phyloP scores from a whole-genome alignment of 2,113 vertebrate species.

The zebrafish (Danio rerio) region DNA sequence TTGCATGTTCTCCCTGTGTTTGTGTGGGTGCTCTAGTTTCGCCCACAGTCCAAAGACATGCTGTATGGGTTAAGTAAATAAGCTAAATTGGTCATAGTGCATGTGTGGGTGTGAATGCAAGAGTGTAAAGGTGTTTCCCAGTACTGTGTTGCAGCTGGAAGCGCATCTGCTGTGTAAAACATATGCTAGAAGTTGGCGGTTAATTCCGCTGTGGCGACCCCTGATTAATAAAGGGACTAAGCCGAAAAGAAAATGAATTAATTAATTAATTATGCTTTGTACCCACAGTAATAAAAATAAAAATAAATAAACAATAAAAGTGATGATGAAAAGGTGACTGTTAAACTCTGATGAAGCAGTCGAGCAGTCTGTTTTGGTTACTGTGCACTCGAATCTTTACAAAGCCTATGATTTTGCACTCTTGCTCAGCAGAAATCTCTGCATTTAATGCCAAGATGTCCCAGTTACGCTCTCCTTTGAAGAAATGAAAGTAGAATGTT shows the following conservation, averaged over 20 bases:
- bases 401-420: constrained; percentile 26
- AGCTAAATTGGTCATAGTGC: not conserved
- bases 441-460: constrained; percentile 39
- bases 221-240: too few species aligned
- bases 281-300: not conserved
- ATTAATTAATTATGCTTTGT: not conserved
- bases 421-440: constrained; percentile 31
- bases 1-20: too few species aligned
- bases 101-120: too few species aligned
- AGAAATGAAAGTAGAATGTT: constrained; percentile 33
- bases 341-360: constrained; percentile 6
- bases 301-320: not conserved
- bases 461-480: constrained; percentile 43
- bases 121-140: too few species aligned
- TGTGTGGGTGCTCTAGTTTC: too few species aligned
- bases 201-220: too few species aligned
- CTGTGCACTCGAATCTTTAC: constrained; percentile 1
- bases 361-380: not conserved
- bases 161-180: too few species aligned
- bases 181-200: too few species aligned
- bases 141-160: too few species aligned
- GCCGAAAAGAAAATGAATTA: not conserved
- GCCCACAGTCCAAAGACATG: too few species aligned
- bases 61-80: too few species aligned
- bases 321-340: not conserved